phyloP scores from a whole-genome alignment of 1,140 invertebrate genomes.

The Pseudomyrmex dendroicus region DNA sequence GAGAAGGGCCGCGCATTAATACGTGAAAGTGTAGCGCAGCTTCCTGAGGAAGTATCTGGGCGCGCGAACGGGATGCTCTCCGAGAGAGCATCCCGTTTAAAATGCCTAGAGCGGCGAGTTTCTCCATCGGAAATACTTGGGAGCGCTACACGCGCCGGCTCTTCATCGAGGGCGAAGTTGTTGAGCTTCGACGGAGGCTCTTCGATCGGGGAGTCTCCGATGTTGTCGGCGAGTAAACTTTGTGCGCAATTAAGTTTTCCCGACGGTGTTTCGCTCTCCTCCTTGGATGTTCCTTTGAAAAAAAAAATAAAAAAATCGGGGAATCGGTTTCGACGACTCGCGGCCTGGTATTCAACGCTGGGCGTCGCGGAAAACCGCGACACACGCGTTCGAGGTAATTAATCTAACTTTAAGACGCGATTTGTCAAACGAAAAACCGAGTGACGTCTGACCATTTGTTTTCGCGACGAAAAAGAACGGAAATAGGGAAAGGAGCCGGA shows the following conservation, averaged over 20 bases:
- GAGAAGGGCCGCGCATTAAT: slow-evolving; percentile 54
- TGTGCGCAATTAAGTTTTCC: slow-evolving; percentile 15
- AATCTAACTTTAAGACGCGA: slow-evolving; percentile 28
- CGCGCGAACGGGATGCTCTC: too few relatives aligned
- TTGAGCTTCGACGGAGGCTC: slow-evolving; percentile 1
- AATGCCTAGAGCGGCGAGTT: slow-evolving; percentile 53
- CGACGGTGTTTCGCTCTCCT: background rate
- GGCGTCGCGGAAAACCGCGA: background rate
- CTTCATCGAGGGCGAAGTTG: slow-evolving; percentile 40
- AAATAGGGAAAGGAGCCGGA: background rate
- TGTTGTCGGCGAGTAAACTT: slow-evolving; percentile 6
- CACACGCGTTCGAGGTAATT: background rate
- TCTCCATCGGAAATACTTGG: slow-evolving; percentile 54
- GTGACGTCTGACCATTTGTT: background rate
- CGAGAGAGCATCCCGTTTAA: slow-evolving; percentile 49
- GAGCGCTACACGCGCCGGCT: background rate
- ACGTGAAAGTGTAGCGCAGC: slow-evolving; percentile 57
- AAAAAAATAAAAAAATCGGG: too few relatives aligned
- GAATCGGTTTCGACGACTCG: too few relatives aligned
- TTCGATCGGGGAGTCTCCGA: slow-evolving; percentile 11
- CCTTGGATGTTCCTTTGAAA: too few relatives aligned
- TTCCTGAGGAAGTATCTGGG: too few relatives aligned
- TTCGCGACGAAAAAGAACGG: background rate
- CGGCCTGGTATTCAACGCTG: background rate
- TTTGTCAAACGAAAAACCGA: slow-evolving; percentile 14